Conservation (phyloP, 2,888 invertebrate genomes). For the Cerastis leucographa region DNA sequence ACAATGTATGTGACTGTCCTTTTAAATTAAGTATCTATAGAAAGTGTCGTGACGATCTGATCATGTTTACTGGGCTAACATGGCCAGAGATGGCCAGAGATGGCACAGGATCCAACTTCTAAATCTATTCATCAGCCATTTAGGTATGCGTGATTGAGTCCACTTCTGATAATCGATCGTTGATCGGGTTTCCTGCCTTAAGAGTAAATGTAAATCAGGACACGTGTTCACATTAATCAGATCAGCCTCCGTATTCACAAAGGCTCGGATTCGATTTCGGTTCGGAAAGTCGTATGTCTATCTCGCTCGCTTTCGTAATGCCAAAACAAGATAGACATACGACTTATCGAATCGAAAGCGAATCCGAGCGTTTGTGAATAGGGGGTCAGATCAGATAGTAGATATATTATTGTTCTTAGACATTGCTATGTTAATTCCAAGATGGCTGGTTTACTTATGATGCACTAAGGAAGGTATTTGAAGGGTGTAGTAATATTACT, state of each 20-base stretch:
- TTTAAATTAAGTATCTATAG: no score
- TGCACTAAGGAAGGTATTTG: background rate
- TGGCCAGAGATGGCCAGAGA: no score
- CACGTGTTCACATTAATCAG: slow-evolving; percentile 19
- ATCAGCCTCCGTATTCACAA: no score
- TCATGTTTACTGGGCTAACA: no score
- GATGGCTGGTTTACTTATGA: background rate
- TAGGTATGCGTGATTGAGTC: background rate
- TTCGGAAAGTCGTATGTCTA: no score
- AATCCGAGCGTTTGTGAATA: no score
- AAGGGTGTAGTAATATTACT: background rate
- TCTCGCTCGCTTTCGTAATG: no score
- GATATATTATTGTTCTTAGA: slow-evolving; percentile 5
- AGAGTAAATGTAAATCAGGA: slow-evolving; percentile 20
- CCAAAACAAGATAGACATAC: no score
- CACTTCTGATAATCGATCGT: background rate
- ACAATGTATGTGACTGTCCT: no score
- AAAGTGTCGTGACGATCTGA: no score
- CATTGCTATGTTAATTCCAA: background rate
- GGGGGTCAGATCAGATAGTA: background rate
- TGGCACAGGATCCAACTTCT: background rate
- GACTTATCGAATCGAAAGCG: no score
- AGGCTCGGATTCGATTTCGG: no score
- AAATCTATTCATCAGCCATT: background rate
- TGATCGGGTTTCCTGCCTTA: background rate